phyloP scores from a whole-genome alignment of 2,113 vertebrate species.

The Rhinichthys klamathensis region DNA sequence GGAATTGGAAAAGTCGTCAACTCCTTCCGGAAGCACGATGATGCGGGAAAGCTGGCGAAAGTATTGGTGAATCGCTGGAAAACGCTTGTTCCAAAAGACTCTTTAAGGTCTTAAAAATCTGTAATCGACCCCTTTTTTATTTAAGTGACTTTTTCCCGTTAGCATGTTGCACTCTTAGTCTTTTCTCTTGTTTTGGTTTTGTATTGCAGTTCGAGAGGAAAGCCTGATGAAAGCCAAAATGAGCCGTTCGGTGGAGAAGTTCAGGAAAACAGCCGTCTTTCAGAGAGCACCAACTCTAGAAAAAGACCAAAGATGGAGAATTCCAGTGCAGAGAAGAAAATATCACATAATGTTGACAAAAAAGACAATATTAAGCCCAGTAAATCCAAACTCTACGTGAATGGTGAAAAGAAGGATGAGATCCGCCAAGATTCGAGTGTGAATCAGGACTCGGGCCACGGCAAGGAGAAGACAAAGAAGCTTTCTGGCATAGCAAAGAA shows the following conservation, averaged over 20 bases:
- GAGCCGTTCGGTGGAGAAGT: conserved; percentile 36
- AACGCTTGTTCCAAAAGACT: conserved; percentile 73
- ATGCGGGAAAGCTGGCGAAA: conserved; percentile 80
- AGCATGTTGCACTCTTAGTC: not conserved
- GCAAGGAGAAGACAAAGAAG: conserved; percentile 1
- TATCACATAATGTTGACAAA: conserved; percentile 6
- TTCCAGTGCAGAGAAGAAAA: conserved; percentile 40
- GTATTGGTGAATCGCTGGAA: conserved; percentile 79
- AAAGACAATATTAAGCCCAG: conserved; percentile 52
- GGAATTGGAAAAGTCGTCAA: conserved; percentile 83
- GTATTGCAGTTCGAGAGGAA: conserved; percentile 31
- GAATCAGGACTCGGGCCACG: conserved; percentile 47
- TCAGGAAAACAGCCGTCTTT: conserved; percentile 24
- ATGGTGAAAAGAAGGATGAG: conserved; percentile 28
- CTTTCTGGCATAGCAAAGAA: conserved; percentile 30
- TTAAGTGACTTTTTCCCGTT: not conserved
- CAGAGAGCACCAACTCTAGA: conserved; percentile 47
- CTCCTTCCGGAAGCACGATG: conserved; percentile 76
- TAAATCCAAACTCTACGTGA: conserved; percentile 36
- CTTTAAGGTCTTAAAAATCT: conserved; percentile 61
- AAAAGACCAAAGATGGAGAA: conserved; percentile 39
- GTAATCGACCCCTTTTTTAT: not conserved
- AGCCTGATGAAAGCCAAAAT: conserved; percentile 16
- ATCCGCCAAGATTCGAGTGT: conserved; percentile 35
- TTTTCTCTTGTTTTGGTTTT: not conserved